Evolutionary conservation across 2,113 vertebrate species (phyloP), one percentile per base, ranked within the genome.

Genomic region (Centropristis striata): DNA sequence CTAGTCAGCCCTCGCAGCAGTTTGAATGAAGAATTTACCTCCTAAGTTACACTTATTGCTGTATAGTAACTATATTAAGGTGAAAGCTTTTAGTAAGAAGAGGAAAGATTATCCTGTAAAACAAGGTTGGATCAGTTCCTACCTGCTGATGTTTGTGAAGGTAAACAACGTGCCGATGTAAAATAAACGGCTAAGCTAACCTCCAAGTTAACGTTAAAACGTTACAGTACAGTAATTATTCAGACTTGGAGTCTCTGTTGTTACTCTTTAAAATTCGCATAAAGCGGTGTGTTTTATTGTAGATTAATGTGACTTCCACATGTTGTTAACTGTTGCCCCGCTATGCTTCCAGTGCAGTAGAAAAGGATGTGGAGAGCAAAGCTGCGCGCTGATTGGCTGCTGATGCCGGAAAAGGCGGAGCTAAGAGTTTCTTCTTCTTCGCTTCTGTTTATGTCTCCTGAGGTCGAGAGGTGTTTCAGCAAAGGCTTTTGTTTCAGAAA

Each of bases 351-450:
- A 11, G 2, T 6, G 3, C 1, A 6, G 16, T 4, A 11, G 11
- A 32, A 64, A 6, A 18, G 86, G 86, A 86, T 87, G 71, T 69
- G 0, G 1, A 69, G 13, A 1, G 1, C 2, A 21, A 70, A 8
- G 57, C 37, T 50, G 1, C 9, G 4, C 8, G 13, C 0, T 15
- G 1, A 89, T 89, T 87, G 80, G 84, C 5, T 77, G 18, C 5
- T 46, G 14, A 3, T 16, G 0, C 10, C 79, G 81, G 86, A 91
- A 81, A 0, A 18, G 86, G 86, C 54, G 68, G 84, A 1, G 23
- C 61, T 5, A 28, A 68, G 1, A 53, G 1, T 8, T 46, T 60
- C 28, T 61, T 50, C 13, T 49, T 50, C 21, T 74, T 27, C 20
- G 15, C 13, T 37, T 55, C 15, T 49, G 8, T 39, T 55, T 21